Evolutionary conservation across 2,113 vertebrate species (phyloP), one percentile per base, ranked within the genome.

Genomic region (Dipodomys merriami): DNA sequence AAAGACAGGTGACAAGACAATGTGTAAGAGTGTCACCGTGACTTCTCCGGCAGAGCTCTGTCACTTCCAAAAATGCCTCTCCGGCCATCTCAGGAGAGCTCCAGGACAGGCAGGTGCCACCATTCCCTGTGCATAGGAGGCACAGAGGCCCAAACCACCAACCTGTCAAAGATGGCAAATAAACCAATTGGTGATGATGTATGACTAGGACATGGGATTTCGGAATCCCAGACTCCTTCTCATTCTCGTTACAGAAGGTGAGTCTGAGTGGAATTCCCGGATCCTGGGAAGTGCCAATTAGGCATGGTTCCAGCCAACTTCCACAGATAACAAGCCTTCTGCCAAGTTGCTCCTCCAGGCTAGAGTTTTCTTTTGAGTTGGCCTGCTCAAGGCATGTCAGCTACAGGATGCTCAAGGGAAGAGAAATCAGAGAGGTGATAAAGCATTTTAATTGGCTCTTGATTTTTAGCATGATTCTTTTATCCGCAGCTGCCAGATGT

Each of bases 391-490:
- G 33, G 29, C 18, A 73, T 30, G 73, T 90, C 76, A 83, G 5
- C 39, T 62, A 65, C 65, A 69, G 88, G 68, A 23, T 86, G 78
- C 78, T 94, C 44, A 49, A 6, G 72, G 76, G 80, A 86, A 86
- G 64, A 93, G 80, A 94, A 82, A 94, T 62, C 79, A 92, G 68
- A 94, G 83, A 83, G 53, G 13, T 0, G 7, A 79, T 44, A 81
- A 91, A 92, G 81, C 73, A 88, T 89, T 87, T 81, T 69, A 91
- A 91, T 39, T 69, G 33, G 82, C 73, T 89, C 73, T 84, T 67
- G 62, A 85, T 86, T 92, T 57, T 93, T 67, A 91, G 78, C 78
- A 73, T 49, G 60, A 49, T 80, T 80, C 73, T 92, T 93, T 96
- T 53, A 86, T 92, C 77, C 77, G 68, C 15, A 69, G 25, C 62